Base-by-base conservation (phyloP, 2,888 invertebrate species). In the Coecobrya sp. region DNA sequence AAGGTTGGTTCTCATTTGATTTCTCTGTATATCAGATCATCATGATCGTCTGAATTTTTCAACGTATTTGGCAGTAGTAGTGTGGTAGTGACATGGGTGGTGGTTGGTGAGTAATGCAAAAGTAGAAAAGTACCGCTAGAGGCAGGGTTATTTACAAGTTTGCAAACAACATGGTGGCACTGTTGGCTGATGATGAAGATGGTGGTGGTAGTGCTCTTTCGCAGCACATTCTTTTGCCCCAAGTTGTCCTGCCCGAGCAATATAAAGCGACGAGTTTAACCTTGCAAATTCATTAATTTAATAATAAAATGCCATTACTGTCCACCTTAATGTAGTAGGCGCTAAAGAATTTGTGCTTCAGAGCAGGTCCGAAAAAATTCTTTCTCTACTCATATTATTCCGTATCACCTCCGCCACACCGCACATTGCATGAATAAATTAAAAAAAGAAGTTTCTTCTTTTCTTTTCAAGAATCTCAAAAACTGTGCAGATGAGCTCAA, bases 111-210 rank as follows among this genome's bases (percentile, higher is more conserved):
- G 59, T 19, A 30, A 52, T 52, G 84, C 49, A 73, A 62, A 36
- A 52, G 73, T 19, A 86, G 42, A 86, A 86, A 91, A 86, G 91
- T 91, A 91, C 91, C 91, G 91, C 91, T 91, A 89, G 86, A 65
- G 52, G 52, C 91, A 86, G 86, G 91, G 70, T 91, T 91, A 82
- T 91, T 91, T 91, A 91, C 91, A 91, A 91, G 86, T 86, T 91
- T 86, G 81, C 36, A 65, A 91, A 86, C 84, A 85, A 88, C 42
- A 62, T 55, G 73, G 86, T 52, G 70, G 70, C 45, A 59, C 25
- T 42, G 62, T 8, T 36, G 42, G 22, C 62, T 45, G 13, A 25
- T 25, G 25, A 42, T 36, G 49, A 79, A 3, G 36, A n/a, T 84
- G 62, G 62, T 16, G 27, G 30, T 49, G 49, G 52, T 25, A 52